Base-by-base conservation (phyloP, 2,113 vertebrate species). In the Columba janthina region DNA sequence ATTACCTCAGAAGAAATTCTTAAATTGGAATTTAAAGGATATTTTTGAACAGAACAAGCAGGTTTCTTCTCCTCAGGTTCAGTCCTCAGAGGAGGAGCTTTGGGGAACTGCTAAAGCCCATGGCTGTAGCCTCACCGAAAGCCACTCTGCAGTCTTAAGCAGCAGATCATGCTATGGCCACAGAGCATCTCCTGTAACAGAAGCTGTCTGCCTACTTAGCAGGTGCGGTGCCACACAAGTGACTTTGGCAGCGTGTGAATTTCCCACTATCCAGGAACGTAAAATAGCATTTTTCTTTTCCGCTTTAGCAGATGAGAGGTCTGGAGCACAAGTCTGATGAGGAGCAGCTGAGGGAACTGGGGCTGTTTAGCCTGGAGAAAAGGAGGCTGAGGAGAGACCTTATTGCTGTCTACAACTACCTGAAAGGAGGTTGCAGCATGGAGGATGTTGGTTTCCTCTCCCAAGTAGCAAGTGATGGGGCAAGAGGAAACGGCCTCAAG, bases 21-120 rank as follows among this genome's bases (percentile, higher is more conserved):
- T 2, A 75, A 90, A 92, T 54, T 57, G 57, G 53, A 64, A 89
- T 78, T 81, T 95, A 96, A 89, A 84, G 79, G n/a, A 44, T 26
- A 14, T 10, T 44, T 92, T 90, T 54, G 36, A 90, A 71, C 53
- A 71, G 82, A 90, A 86, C 0, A 1, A 57, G 44, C 51, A 67
- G 26, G 6, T 84, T 89, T 77, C 87, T 85, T 73, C 71, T 60
- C n/a, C 48, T 89, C 67, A 42, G 36, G 44, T 62, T 76, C 61
- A 71, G 44, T 38, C 31, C 28, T 85, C 46, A 21, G 51, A 81
- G 64, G 12, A 91, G 26, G n/a, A 57, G 12, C 6, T 76, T 84
- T 7, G 7, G 62, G 29, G 58, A 90, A 58, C 22, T 2, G 4
- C 32, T 82, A 42, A 82, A 85, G 36, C 18, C 22, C 7, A 15